Percentiles rank a stretch among this genome's conserved stretches.
These are phyloP conservation scores for Vicugna pacos DNA, from an alignment of 2,113 vertebrate species.

Conservation along the genomic window DNA sequence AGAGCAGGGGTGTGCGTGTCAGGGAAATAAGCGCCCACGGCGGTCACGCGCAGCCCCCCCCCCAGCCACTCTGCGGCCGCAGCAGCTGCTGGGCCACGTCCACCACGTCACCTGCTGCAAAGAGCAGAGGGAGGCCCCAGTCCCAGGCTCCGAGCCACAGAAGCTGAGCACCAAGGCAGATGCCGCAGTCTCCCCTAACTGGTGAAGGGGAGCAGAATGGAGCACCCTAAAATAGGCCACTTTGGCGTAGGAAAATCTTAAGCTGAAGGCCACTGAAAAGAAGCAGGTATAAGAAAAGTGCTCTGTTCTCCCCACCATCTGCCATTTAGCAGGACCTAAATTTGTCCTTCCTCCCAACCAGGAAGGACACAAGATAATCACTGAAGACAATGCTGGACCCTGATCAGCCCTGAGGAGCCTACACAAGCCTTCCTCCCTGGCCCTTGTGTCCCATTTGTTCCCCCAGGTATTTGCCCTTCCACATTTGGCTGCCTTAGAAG, in stretches of 20 bases:
- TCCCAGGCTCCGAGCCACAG: not conserved
- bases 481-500: not conserved
- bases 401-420: not conserved
- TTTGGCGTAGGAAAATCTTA: not conserved
- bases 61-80: not conserved
- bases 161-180: not conserved
- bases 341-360: not conserved
- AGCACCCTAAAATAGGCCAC: not conserved
- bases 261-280: not conserved
- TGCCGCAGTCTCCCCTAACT: not conserved
- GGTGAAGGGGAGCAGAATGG: no score
- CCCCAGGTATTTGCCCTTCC: rapidly evolving
- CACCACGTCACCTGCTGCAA: rapidly evolving
- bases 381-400: not conserved
- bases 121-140: not conserved
- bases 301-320: not conserved
- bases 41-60: not conserved
- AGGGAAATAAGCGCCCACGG: rapidly evolving
- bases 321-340: not conserved
- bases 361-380: not conserved
- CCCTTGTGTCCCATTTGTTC: not conserved
- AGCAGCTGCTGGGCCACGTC: rapidly evolving
- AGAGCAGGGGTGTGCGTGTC: rapidly evolving
- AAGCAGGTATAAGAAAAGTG: not conserved
- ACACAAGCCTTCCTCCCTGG: not conserved